Percentiles rank a stretch among this genome's conserved stretches.
phyloP scores from a whole-genome alignment of 2,113 vertebrate genomes.

The Mesocricetus auratus region DNA sequence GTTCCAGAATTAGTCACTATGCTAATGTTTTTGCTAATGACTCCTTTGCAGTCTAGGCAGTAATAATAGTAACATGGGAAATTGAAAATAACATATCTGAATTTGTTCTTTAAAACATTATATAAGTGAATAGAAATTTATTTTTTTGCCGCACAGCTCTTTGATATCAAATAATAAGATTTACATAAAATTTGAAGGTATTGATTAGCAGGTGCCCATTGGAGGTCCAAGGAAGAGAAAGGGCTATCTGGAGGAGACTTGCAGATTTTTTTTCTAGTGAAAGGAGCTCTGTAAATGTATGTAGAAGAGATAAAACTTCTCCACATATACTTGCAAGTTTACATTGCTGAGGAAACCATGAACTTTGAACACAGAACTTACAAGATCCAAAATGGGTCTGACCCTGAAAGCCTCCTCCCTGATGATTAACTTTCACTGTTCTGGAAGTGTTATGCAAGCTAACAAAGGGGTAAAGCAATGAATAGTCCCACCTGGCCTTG shows the following conservation, averaged over 20 bases:
- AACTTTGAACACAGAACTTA: neutral
- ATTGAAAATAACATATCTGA: neutral
- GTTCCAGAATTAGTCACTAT: neutral
- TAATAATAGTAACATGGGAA: neutral
- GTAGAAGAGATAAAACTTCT: neutral
- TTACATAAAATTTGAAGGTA: neutral
- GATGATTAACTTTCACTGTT: neutral
- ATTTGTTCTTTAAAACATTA: neutral
- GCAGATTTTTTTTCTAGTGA: neutral
- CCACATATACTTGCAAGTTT: neutral
- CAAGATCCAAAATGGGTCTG: neutral
- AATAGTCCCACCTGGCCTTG: neutral
- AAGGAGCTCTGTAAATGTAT: neutral
- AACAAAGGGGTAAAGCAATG: neutral
- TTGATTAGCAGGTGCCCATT: neutral
- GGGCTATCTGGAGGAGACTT: neutral
- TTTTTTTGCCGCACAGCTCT: neutral
- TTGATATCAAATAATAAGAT: neutral
- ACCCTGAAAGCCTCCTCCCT: neutral
- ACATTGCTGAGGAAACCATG: neutral
- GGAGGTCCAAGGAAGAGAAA: neutral
- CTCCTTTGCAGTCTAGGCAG: neutral
- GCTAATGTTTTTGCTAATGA: constrained; percentile 9
- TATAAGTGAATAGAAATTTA: neutral
- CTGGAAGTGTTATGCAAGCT: neutral